Percentiles rank a stretch among this genome's conserved stretches.
Conservation (phyloP, 1,140 invertebrate species). For the Berghia stephanieae region DNA sequence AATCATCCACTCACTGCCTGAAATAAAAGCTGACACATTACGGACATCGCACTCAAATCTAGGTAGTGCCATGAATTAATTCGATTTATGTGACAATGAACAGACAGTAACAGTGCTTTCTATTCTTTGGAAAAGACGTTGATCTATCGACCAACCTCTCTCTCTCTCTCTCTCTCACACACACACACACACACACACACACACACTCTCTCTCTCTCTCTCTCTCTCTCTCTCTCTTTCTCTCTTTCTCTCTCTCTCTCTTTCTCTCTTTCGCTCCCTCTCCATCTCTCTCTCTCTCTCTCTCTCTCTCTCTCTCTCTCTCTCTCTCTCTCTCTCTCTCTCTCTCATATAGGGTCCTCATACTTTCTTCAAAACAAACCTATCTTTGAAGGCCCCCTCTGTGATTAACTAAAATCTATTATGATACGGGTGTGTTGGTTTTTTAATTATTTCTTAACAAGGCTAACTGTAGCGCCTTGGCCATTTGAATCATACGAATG, state of each 20-base stretch:
- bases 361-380: not conserved
- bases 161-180: slow-evolving; percentile 17
- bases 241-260: not conserved
- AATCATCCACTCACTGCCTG: no score
- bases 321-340: not conserved
- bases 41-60: no score
- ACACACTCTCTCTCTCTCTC: not conserved
- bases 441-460: not conserved
- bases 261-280: not conserved
- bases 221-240: not conserved
- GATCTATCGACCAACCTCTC: not conserved
- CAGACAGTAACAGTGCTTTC: no score
- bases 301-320: not conserved
- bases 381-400: not conserved
- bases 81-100: no score
- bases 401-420: not conserved
- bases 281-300: not conserved
- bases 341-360: not conserved
- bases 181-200: not conserved
- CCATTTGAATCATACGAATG: not conserved
- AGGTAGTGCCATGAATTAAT: no score
- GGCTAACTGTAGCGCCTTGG: not conserved
- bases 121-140: no score
- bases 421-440: not conserved
- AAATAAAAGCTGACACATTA: no score